Base-by-base conservation (phyloP, 1,140 invertebrate genomes). In the Charaxes varanes region DNA sequence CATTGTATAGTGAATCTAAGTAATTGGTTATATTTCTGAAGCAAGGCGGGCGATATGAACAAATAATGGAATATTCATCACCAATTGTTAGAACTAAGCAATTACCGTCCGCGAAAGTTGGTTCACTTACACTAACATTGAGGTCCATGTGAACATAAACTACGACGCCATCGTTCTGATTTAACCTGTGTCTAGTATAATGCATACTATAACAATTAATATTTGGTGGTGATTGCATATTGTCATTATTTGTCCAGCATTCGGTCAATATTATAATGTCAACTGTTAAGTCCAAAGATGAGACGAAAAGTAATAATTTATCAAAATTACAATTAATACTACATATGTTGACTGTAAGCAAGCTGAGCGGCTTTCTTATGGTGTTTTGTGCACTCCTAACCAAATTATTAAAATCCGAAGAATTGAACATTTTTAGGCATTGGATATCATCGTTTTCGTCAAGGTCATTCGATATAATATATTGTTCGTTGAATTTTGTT, bases 281-380 rank as follows among this genome's bases (percentile, higher is more conserved):
- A 4, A 4, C 2, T 6, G 6, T 27, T 10, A 4, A 5, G 6
- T 27, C 6, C n/a, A 4, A 8, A 11, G 24, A 10, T 3, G 24
- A 27, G 6, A 27, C 11, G 23, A 24, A 24, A 3, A 24, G 4
- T 24, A 24, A 24, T 24, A 27, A 27, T 27, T 27, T 27, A 11
- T 27, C n/a, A 6, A 27, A 27, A 6, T 27, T 27, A 12, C 11
- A 11, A 12, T 27, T 27, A 12, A 27, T 27, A 2, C 24, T 27
- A 27, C 24, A 27, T 4, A 27, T 27, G 11, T 27, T 27, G 6
- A 27, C 10, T 11, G 24, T 27, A 1, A 27, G 11, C n/a, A 27
- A 8, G 7, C 5, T 11, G 1, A 27, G 24, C 12, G 24, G 12
- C 2, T 27, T 27, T 10, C 11, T 27, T 5, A 2, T 22, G 6